Evolutionary conservation across 2,888 invertebrate genomes (phyloP), one percentile per base, ranked within the genome.

Genomic region (Polydrusus cervinus): DNA sequence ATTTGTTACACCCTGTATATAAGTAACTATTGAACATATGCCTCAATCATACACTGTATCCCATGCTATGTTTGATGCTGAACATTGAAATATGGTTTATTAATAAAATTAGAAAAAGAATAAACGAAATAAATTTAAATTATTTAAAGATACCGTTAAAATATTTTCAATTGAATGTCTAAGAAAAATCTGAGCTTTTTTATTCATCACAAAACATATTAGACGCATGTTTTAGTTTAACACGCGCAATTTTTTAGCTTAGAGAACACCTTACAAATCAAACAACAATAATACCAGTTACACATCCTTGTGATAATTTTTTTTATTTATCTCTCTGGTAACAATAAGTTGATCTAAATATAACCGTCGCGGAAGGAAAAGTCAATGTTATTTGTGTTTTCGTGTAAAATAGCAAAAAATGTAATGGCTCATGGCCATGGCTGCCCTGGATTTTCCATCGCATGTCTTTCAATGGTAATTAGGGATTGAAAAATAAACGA

Each of bases 351-450:
- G 20, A 66, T 64, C 49, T 64, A 14, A 64, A 47, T 64, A 20
- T 34, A 9, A 45, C 13, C 40, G 16, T 62, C 25, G n/a, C n/a
- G 47, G 64, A 45, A 60, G 38, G 11, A 18, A 60, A 16, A 38
- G 25, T 38, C 5, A 53, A 30, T 30, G 25, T 18, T 43, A 20
- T 51, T 51, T 6, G 51, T 51, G 13, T 47, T n/a, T 51, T 18
- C 49, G 18, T 51, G 13, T 1, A 60, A 40, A 57, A 57, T 8
- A 60, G 47, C n/a, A 16, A 69, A 47, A 51, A 69, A 60, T 47
- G 25, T 38, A 45, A 47, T 43, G 57, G 34, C 69, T 71, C 71
- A 71, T 45, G 71, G 71, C 65, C 71, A 71, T n/a, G 64, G 45
- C 16, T 65, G 47, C 25, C 49, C 38, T 10, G 71, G 71, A 16